These are phyloP conservation scores for Botia almorhae DNA, from an alignment of 2,797 vertebrate genomes.

Conservation along the genomic window DNA sequence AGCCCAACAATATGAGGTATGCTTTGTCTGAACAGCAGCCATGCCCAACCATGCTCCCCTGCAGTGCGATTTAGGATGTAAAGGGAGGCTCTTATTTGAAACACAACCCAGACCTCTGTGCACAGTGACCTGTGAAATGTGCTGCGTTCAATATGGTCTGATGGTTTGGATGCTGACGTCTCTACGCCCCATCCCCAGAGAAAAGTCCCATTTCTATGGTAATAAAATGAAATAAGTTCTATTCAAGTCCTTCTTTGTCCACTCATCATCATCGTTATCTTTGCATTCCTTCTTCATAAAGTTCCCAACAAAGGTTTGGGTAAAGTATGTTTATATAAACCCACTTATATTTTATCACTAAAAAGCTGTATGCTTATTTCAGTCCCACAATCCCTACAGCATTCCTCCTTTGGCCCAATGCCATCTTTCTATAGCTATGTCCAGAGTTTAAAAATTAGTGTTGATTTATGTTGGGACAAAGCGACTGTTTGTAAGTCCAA, in stretches of 20 bases:
- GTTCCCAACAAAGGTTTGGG: neutral
- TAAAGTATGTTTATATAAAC: neutral
- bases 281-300: neutral
- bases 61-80: constrained; percentile 31
- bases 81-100: constrained; percentile 28
- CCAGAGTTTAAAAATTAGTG: neutral
- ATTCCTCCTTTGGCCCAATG: neutral
- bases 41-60: constrained; percentile 16
- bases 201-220: constrained; percentile 18
- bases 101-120: constrained; percentile 18
- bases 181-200: constrained; percentile 9
- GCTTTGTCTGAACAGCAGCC: constrained; percentile 15
- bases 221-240: constrained; percentile 35
- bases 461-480: neutral
- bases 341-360: neutral
- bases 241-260: constrained; percentile 31
- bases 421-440: neutral
- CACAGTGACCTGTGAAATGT: constrained; percentile 42
- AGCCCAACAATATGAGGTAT: constrained; percentile 12
- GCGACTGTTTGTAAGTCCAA: too few species aligned
- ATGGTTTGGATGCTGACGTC: constrained; percentile 34
- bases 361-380: neutral
- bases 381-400: neutral
- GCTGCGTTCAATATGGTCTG: constrained; percentile 32
- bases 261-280: constrained; percentile 15